Conservation (phyloP, 2,797 vertebrate species). For the Schizopygopsis pylzovi region DNA sequence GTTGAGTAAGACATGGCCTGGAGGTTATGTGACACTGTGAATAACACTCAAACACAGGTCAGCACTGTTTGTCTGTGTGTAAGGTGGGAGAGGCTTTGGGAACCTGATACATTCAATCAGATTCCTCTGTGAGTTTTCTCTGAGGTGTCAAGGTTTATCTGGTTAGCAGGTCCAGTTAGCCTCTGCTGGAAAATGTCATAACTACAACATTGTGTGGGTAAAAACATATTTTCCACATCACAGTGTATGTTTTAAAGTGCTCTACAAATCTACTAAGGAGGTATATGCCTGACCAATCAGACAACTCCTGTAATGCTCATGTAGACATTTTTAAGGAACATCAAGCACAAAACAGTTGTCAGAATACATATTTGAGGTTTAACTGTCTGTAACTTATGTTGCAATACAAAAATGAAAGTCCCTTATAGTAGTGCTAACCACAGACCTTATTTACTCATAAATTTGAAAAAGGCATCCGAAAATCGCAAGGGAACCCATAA, state of each 20-base stretch:
- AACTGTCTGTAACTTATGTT: not conserved
- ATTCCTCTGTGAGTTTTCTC: not conserved
- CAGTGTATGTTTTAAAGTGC: not conserved
- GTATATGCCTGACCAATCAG: not conserved
- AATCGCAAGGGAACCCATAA: not conserved
- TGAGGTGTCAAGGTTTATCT: conserved; percentile 4
- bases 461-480: no score
- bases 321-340: not conserved
- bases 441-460: not conserved
- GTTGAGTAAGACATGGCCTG: conserved; percentile 35
- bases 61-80: conserved; percentile 9
- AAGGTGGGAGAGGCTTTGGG: not conserved
- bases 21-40: conserved; percentile 49
- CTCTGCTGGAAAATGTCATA: not conserved
- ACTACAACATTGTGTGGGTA: not conserved
- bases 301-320: not conserved
- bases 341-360: not conserved
- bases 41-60: conserved; percentile 44
- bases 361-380: not conserved
- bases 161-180: not conserved
- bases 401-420: not conserved
- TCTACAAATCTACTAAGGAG: not conserved
- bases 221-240: not conserved
- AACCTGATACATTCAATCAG: conserved; percentile 9
- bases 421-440: not conserved